phyloP scores from a whole-genome alignment of 2,888 invertebrate species.

The Dynastes tityus region DNA sequence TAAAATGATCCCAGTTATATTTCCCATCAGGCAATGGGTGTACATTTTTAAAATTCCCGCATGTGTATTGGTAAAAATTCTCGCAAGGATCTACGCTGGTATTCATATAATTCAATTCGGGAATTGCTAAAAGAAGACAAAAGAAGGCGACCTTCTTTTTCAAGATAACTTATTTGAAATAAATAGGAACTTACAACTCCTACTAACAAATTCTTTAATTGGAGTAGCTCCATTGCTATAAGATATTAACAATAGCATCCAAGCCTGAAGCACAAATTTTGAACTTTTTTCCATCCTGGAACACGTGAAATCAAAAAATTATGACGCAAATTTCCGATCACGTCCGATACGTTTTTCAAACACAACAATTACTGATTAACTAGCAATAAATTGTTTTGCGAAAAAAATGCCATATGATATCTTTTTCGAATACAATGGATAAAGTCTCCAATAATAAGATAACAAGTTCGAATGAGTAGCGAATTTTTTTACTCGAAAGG shows the following conservation, averaged over 20 bases:
- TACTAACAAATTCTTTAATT: slow-evolving; percentile 27
- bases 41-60: slow-evolving; percentile 69
- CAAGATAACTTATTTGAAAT: no score
- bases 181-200: slow-evolving; percentile 27
- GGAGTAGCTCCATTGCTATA: slow-evolving; percentile 2
- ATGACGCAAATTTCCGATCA: not conserved
- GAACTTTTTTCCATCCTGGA: not conserved
- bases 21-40: slow-evolving; percentile 66
- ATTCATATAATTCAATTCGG: slow-evolving; percentile 66
- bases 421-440: slow-evolving; percentile 24
- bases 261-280: not conserved
- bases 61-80: slow-evolving; percentile 71
- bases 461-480: slow-evolving; percentile 9
- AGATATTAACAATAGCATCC: not conserved
- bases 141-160: no score
- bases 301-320: no score
- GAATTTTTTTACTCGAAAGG: not conserved
- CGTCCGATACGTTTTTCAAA: not conserved
- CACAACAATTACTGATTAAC: not conserved
- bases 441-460: slow-evolving; percentile 23
- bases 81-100: slow-evolving; percentile 68
- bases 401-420: slow-evolving; percentile 14
- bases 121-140: slow-evolving; percentile 59
- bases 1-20: slow-evolving; percentile 68
- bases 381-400: not conserved